Base-by-base conservation (phyloP, 1,140 invertebrate species). In the Drosophila burlai region DNA sequence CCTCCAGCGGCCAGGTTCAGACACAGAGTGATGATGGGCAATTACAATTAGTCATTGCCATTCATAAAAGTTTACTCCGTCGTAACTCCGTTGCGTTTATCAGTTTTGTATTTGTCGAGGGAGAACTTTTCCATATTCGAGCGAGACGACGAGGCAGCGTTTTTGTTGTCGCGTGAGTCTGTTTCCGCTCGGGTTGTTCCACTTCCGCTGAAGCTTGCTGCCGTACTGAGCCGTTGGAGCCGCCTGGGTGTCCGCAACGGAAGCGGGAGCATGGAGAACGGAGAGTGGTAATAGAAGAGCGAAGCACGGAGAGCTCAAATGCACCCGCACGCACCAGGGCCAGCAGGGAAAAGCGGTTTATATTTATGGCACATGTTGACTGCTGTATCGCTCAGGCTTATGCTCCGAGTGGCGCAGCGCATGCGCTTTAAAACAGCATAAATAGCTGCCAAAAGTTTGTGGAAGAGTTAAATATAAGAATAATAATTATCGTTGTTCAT, bases 281-380 rank as follows among this genome's bases (percentile, higher is more conserved):
- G 43, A 62, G 60, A 40, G 38, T 34, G 46, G 55, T 40, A 38
- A 18, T 29, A 24, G 15, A n/a, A 57, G 54, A 57, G 38, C 29
- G 29, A 26, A 59, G 24, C 54, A 40, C 57, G 57, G 63, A 66
- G 63, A 67, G 58, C 47, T n/a, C 40, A 66, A 57, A 31, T 77
- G 66, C 76, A 72, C 75, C 59, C 65, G 60, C 67, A 79, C 76
- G 60, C 83, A 87, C 26, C 36, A 57, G 36, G 69, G 58, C 71
- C 49, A 77, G 74, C 50, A 81, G 68, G 64, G 80, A 46, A 79
- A 77, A 78, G 76, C 85, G 85, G 84, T 90, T 90, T 85, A 63
- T 82, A 89, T 89, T 89, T 90, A 89, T 84, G 84, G 84, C 85
- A 89, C 84, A 89, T 89, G 84, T 89, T 89, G 84, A 89, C 84